phyloP scores from a whole-genome alignment of 2,113 vertebrate genomes.

The Sceloporus undulatus region DNA sequence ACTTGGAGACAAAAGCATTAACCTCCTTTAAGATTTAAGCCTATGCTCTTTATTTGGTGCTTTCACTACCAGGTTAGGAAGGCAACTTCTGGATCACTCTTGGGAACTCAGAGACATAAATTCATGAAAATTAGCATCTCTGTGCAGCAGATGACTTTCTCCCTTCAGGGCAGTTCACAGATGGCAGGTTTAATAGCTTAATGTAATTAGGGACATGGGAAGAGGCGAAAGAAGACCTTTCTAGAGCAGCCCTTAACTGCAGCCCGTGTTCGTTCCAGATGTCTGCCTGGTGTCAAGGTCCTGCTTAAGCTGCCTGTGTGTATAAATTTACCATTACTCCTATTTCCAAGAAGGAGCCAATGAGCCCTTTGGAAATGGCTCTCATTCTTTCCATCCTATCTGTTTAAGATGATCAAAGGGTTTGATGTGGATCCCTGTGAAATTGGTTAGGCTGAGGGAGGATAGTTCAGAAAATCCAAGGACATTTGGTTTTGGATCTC shows the following conservation, averaged over 20 bases:
- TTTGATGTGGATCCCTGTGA: too few species aligned
- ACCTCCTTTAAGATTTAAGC: not conserved
- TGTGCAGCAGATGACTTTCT: not conserved
- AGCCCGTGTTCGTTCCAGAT: not conserved
- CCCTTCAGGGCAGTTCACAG: slow-evolving; percentile 19
- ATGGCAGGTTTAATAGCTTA: slow-evolving; percentile 29
- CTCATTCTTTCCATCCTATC: too few species aligned
- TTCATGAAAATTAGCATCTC: slow-evolving; percentile 19
- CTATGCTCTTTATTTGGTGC: not conserved
- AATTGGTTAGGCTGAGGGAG: too few species aligned
- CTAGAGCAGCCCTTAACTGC: slow-evolving; percentile 5
- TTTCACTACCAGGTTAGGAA: not conserved
- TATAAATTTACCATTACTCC: not conserved
- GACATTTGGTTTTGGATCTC: too few species aligned
- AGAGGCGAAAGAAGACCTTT: slow-evolving; percentile 4
- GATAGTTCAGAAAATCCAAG: too few species aligned
- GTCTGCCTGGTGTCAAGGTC: not conserved
- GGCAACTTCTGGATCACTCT: not conserved
- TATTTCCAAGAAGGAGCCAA: not conserved
- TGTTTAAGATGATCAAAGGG: too few species aligned
- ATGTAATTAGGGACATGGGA: slow-evolving; percentile 20
- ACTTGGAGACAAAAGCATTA: not conserved
- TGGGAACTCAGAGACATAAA: not conserved
- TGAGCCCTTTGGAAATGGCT: too few species aligned
- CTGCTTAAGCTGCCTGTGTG: not conserved